A percentile compares a stretch with the other conserved stretches of the same genome.
These are phyloP conservation scores for Crocallis elinguaria DNA, from an alignment of 2,888 invertebrate genomes.

Conservation along the genomic window DNA sequence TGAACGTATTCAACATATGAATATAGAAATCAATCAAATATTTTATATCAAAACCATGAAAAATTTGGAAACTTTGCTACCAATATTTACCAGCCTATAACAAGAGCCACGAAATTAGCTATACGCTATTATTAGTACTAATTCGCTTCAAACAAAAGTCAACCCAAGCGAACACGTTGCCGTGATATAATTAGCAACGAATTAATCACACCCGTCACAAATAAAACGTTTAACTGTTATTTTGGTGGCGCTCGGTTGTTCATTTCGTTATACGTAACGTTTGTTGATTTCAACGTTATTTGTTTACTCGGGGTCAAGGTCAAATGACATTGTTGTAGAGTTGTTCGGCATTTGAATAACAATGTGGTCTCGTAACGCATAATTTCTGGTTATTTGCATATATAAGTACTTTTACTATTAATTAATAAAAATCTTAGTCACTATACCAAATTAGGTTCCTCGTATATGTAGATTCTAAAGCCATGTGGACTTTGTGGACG, in stretches of 20 bases:
- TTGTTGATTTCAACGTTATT: conserved; percentile 27
- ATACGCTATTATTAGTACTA: conserved; percentile 6
- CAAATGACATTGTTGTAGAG: conserved; percentile 16
- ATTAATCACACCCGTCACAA: conserved; percentile 35
- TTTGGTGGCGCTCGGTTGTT: conserved; percentile 21
- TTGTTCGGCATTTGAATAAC: conserved; percentile 6
- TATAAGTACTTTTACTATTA: background rate
- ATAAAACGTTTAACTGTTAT: conserved; percentile 29
- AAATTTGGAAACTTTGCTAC: background rate
- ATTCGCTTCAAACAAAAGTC: conserved; percentile 1
- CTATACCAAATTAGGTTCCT: background rate
- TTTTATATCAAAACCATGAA: background rate
- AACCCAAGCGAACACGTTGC: conserved; percentile 25
- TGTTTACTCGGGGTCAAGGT: conserved; percentile 28
- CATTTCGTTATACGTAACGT: conserved; percentile 27
- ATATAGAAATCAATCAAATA: too few species aligned
- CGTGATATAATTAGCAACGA: conserved; percentile 32
- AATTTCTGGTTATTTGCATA: background rate
- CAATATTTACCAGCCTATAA: conserved; percentile 2
- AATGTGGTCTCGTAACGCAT: conserved; percentile 1
- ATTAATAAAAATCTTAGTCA: background rate
- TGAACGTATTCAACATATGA: too few species aligned
- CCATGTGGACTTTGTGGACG: too few species aligned
- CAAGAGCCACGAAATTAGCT: conserved; percentile 1
- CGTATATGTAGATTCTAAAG: too few species aligned